Percentiles rank a stretch among this genome's conserved stretches.
Evolutionary conservation across 2,113 vertebrate genomes (phyloP).

Genomic region (Psettodes erumei): DNA sequence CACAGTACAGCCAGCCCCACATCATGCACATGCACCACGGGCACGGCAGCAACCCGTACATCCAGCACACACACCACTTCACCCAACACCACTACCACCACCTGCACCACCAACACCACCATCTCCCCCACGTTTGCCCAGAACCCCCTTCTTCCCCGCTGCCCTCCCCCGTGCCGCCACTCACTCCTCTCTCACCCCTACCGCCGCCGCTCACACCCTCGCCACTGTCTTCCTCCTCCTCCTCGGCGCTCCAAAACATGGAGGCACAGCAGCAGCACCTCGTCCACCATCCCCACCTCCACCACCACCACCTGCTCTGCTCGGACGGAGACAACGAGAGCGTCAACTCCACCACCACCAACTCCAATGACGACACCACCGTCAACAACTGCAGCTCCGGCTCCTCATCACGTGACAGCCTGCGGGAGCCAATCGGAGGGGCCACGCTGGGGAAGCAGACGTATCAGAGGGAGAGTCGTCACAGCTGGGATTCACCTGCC

Average conservation of each 20-base stretch:
- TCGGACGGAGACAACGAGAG: slow-evolving; percentile 94
- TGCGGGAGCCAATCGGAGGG: slow-evolving; percentile 84
- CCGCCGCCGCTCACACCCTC: slow-evolving; percentile 80
- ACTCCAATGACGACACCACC: slow-evolving; percentile 90
- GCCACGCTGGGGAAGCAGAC: slow-evolving; percentile 86
- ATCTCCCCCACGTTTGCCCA: slow-evolving; percentile 80
- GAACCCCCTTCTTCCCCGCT: slow-evolving; percentile 78
- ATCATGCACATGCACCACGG: slow-evolving; percentile 68
- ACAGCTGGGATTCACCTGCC: slow-evolving; percentile 93
- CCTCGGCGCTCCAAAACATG: slow-evolving; percentile 68
- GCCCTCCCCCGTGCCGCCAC: slow-evolving; percentile 57
- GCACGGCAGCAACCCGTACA: slow-evolving; percentile 64
- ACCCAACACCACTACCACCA: slow-evolving; percentile 80
- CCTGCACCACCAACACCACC: slow-evolving; percentile 81
- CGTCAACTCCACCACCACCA: slow-evolving; percentile 90
- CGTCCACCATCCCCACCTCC: slow-evolving; percentile 52
- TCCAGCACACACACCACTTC: slow-evolving; percentile 74
- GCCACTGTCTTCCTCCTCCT: slow-evolving; percentile 80
- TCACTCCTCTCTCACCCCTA: slow-evolving; percentile 79
- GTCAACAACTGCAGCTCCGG: slow-evolving; percentile 94
- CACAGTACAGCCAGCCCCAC: slow-evolving; percentile 74
- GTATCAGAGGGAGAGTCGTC: slow-evolving; percentile 91
- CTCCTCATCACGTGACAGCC: slow-evolving; percentile 91
- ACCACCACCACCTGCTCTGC: slow-evolving; percentile 77
- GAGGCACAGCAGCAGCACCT: slow-evolving; percentile 67